Evolutionary conservation across 2,113 vertebrate genomes (phyloP).

Genomic region (Chaetura pelagica): DNA sequence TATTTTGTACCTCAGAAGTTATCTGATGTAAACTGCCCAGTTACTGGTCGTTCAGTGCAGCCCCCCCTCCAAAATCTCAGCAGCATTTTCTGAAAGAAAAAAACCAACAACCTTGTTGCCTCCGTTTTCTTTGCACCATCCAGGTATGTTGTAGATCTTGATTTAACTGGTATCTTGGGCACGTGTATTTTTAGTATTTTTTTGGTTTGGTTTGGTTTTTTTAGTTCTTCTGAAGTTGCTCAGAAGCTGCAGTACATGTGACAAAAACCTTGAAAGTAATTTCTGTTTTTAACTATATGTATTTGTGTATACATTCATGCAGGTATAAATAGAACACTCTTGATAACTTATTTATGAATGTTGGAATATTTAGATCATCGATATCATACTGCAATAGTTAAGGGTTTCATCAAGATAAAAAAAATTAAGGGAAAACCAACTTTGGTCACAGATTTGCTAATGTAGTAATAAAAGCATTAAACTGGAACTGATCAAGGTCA

Average conservation of each 20-base stretch:
- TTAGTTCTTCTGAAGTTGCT: neutral
- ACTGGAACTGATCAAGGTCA: neutral
- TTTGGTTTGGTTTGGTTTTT: neutral
- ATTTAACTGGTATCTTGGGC: neutral
- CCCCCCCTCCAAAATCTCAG: neutral
- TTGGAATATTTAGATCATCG: neutral
- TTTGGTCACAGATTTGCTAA: neutral
- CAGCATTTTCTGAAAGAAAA: neutral
- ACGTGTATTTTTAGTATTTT: neutral
- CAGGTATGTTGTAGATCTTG: neutral
- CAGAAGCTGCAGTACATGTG: neutral
- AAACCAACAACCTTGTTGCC: neutral
- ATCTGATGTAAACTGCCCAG: neutral
- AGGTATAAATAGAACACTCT: neutral
- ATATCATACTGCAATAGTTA: neutral
- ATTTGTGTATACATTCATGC: neutral
- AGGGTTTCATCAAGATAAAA: neutral
- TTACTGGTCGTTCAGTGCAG: neutral
- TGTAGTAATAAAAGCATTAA: neutral
- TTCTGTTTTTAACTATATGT: neutral
- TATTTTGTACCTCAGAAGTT: neutral
- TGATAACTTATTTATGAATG: conserved; percentile 11
- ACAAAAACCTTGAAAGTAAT: neutral
- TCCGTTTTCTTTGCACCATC: neutral
- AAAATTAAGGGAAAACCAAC: neutral